These are phyloP conservation scores for Haliclona indistincta DNA, from an alignment of 37 sponge, comb jelly and placozoan species.

Conservation along the genomic window DNA sequence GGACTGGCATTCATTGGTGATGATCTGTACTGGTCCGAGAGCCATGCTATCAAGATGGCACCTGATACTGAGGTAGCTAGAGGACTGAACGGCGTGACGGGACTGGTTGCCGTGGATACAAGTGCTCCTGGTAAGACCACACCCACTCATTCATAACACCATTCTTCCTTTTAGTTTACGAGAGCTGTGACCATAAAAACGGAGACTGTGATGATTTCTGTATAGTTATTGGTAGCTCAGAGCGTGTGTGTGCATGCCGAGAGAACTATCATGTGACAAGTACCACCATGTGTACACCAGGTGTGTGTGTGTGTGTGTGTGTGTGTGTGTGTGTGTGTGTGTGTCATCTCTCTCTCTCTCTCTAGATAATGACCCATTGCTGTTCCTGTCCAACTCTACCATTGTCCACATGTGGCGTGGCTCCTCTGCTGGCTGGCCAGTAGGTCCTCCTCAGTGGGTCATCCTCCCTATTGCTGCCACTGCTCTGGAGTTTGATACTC, in stretches of 20 bases:
- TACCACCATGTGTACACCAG: background rate
- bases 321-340: background rate
- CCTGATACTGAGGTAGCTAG: background rate
- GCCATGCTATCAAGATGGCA: background rate
- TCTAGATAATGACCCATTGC: background rate
- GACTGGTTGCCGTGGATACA: constrained; percentile 25
- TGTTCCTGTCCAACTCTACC: background rate
- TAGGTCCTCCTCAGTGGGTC: background rate
- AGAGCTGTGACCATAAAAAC: background rate
- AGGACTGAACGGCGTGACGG: background rate
- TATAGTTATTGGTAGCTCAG: background rate
- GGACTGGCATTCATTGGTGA: constrained; percentile 34
- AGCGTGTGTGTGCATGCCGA: background rate
- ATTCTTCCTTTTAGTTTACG: background rate
- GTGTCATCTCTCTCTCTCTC: background rate
- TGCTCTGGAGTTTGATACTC: constrained; percentile 14
- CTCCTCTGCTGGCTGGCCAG: no score
- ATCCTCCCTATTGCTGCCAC: background rate
- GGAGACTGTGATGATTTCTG: background rate
- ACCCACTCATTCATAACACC: no score
- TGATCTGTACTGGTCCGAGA: constrained; percentile 57
- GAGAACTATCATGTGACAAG: background rate
- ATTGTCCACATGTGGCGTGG: no score
- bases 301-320: constrained; percentile 22
- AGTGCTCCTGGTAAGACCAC: background rate